Percentiles rank a stretch among this genome's conserved stretches.
Conservation (phyloP, 2,113 vertebrate genomes). For the Cinclus cinclus region DNA sequence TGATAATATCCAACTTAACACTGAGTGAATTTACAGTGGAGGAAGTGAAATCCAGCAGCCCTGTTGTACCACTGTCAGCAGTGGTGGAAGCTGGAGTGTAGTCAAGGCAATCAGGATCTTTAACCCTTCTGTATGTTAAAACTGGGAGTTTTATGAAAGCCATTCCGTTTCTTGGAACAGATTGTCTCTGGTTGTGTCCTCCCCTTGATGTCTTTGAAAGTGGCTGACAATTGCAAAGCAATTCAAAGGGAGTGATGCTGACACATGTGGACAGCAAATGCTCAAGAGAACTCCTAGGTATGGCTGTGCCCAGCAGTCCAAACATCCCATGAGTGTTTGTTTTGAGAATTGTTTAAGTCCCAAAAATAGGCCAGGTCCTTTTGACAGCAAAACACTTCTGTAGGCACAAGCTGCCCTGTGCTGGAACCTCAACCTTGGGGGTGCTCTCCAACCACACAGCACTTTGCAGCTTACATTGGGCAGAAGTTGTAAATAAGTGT, state of each 20-base stretch:
- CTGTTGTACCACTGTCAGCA: neutral
- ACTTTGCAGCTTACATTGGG: neutral
- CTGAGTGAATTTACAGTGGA: neutral
- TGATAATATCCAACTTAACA: neutral
- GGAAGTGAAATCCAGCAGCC: neutral
- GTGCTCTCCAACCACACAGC: neutral
- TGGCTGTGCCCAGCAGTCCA: neutral
- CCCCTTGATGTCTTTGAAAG: neutral
- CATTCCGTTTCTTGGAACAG: neutral
- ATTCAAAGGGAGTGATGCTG: neutral
- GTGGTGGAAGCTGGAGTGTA: neutral
- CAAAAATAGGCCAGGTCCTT: neutral
- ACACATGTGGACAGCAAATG: neutral
- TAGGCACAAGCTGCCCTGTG: neutral
- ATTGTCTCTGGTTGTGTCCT: neutral
- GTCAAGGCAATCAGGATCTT: neutral
- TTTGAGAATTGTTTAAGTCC: neutral
- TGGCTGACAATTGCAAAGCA: constrained; percentile 3
- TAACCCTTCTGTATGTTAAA: neutral
- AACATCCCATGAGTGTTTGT: neutral
- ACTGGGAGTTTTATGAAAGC: neutral
- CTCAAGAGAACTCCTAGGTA: neutral
- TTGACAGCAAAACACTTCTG: neutral
- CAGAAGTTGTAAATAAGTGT: neutral
- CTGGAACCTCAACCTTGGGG: neutral